Evolutionary conservation across 2,888 invertebrate species (phyloP).

Genomic region (Chorisops tibialis): DNA sequence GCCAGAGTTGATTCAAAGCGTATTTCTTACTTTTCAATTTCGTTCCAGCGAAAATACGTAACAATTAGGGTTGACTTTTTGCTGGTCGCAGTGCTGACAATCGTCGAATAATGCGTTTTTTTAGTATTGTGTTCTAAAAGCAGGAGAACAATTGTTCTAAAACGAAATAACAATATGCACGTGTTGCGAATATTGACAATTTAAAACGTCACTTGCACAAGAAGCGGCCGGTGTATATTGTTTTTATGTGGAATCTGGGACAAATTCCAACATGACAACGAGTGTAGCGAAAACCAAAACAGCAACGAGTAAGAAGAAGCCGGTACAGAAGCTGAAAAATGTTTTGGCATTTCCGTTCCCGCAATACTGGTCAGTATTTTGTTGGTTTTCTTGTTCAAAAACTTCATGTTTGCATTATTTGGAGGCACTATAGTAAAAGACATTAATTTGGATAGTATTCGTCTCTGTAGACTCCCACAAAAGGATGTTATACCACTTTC

Average conservation of each 20-base stretch:
- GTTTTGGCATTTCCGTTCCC: slow-evolving; percentile 17
- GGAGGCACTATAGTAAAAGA: too few species aligned
- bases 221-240: neutral
- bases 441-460: too few species aligned
- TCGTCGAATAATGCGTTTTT: neutral
- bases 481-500: too few species aligned
- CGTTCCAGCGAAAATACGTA: slow-evolving; percentile 2
- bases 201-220: neutral
- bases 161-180: neutral
- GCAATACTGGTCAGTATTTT: slow-evolving; percentile 18
- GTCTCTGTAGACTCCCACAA: too few species aligned
- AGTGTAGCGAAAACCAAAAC: neutral
- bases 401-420: too few species aligned
- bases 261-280: neutral
- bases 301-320: neutral
- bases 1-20: neutral
- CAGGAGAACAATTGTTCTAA: too few species aligned
- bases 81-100: neutral
- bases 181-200: slow-evolving; percentile 17
- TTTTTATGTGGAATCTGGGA: neutral
- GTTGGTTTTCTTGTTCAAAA: too few species aligned
- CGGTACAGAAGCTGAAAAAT: slow-evolving; percentile 4
- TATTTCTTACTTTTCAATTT: neutral
- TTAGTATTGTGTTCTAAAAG: neutral
- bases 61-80: neutral